Base-by-base conservation (phyloP, 2,113 vertebrate species). In the Pseudorhombus dupliciocellatus region DNA sequence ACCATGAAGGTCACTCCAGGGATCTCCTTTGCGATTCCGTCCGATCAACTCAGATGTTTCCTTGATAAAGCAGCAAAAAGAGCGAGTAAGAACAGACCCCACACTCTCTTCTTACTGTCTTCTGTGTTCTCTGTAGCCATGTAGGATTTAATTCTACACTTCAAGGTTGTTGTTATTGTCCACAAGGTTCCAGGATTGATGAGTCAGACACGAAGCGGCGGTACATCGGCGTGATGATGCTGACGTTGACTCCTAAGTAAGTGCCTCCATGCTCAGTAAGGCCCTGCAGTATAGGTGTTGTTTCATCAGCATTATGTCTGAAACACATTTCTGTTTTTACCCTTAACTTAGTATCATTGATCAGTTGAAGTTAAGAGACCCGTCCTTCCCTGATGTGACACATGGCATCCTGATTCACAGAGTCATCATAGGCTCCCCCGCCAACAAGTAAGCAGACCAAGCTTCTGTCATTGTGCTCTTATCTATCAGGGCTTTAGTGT, bases 1-100 rank as follows among this genome's bases (percentile, higher is more conserved):
- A 99, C 97, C 18, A 98, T 99, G 95, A 98, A 98, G 87, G 98
- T 99, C 86, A 98, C 96, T 0, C 92, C 98, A 0, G 98, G 98
- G 25, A 99, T 99, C 88, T 99, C 98, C 11, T 99, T 99, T 59
- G 98, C 98, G 59, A 99, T 99, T 75, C 97, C 98, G 2, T 96
- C 97, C 0, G 97, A 99, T 83, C 92, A 92, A 7, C 82, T 99
- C 62, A 93, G 88, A 60, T 81, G 90, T 34, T 99, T 99, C 83
- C 93, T 99, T 48, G 89, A 87, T 83, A 93, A 81, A 87, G 92
- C 90, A 24, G 86, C 93, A 52, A 93, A 96, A 51, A 93, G 74
- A 56, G 95, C 93, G 75, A 94, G 96, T 97, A 88, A 95, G 93
- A 51, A 44, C 15, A 34, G 42, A 66, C 20, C 5, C 30, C 7